Evolutionary conservation across 2,797 vertebrate genomes (phyloP), one percentile per base, ranked within the genome.

Genomic region (Choloepus didactylus): DNA sequence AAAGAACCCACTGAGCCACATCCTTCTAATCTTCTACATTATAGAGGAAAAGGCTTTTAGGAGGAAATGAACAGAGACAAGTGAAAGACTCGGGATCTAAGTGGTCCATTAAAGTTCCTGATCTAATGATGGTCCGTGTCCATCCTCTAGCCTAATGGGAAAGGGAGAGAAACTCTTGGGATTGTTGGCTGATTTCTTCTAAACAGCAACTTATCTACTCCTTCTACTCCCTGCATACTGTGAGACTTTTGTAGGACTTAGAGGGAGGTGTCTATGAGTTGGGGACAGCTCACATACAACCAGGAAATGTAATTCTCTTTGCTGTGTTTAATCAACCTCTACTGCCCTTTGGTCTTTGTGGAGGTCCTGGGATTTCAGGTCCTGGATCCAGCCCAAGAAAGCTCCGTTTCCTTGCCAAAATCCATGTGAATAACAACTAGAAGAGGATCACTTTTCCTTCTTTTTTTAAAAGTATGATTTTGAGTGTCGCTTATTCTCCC

Each of bases 371-470:
- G 84, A 64, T 27, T 59, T 86, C 85, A 89, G 83, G 66, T 67
- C 91, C 83, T 93, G 89, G 91, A 91, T 25, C 11, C 15, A 31
- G 41, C n/a, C 92, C 87, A 67, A 70, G 72, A 81, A 89, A 83
- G 88, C 46, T 46, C 46, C 19, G 41, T 31, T 95, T 96, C 91
- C 95, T 94, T 76, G 93, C 93, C 93, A 96, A 79, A 93, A 86
- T 21, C 38, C 64, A 3, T 44, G 83, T 11, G 10, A 83, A 70
- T 67, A 92, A 84, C 93, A 93, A 54, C 51, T 5, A 25, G 73
- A 9, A 85, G 27, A 62, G 41, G 18, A 16, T 7, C 79, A 8
- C 9, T 19, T 84, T 80, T 66, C 23, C 3, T n/a, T 70, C 5
- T 8, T 38, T 64, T 89, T 64, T 25, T 31, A 5, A 3, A 38